Base-by-base conservation (phyloP, 2,797 vertebrate species). In the Poeciliopsis gracilis region DNA sequence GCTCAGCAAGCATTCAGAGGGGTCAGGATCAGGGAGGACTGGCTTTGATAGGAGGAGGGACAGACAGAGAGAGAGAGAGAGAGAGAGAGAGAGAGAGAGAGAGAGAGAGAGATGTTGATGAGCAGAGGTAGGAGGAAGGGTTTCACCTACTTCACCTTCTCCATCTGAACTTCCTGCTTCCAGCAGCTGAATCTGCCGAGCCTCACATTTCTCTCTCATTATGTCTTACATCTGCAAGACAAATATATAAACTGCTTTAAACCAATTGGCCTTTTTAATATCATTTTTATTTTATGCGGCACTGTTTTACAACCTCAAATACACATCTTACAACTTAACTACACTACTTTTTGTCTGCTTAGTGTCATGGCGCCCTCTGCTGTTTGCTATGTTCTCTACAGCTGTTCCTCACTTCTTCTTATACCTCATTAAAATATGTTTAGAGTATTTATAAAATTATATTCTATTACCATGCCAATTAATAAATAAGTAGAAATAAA, bases 21-120 rank as follows among this genome's bases (percentile, higher is more conserved):
- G 78, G 90, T 76, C 75, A 86, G 83, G 88, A 84, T 88, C 81
- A 92, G 90, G 82, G 77, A 86, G 84, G 81, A 55, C 80, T 73
- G 72, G 76, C 82, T 79, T 47, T 76, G 46, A 67, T 5, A 10
- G 55, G 47, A 73, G 73, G 66, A 66, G 74, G 20, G 77, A 59
- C 76, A 73, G 28, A 82, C 20, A 69, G 38, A 43, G 38, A 33
- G 30, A 66, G 66, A 66, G 71, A 12, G 53, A 72, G 28, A 83
- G 11, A 69, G 38, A 43, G 36, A 8, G 49, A 72, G 71, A 36
- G 30, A 72, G 28, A 83, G 11, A 69, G 38, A 43, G 36, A 8
- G 49, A 72, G 71, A 36, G 30, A 66, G 61, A 38, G 61, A 66
- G 30, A 33, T 67, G 59, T 45, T 61, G 77, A 57, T 75, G 78